phyloP scores from a whole-genome alignment of 2,113 vertebrate genomes.

The Rhinolophus ferrumequinum region DNA sequence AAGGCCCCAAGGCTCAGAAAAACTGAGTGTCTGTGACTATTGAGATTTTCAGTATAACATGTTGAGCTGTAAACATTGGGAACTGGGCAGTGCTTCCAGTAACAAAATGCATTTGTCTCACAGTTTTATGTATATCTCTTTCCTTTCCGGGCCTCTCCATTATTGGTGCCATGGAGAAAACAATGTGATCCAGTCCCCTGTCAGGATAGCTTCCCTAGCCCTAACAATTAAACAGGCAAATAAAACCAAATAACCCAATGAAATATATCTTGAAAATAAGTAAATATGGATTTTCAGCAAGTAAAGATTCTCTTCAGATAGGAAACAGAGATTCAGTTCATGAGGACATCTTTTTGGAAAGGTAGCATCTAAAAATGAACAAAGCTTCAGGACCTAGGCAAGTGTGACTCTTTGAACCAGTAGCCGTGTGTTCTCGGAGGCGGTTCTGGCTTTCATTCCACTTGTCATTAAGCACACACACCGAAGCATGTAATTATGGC shows the following conservation, averaged over 20 bases:
- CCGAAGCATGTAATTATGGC: constrained; percentile 35
- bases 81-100: background rate
- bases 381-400: background rate
- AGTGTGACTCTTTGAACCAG: background rate
- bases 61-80: background rate
- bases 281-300: background rate
- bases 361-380: background rate
- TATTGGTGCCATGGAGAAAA: background rate
- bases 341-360: background rate
- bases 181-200: background rate
- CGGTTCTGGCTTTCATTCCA: background rate
- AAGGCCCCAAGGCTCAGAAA: background rate
- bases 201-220: background rate
- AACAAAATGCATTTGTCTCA: background rate
- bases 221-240: background rate
- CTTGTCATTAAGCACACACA: constrained; percentile 51
- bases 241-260: background rate
- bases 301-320: background rate
- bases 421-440: background rate
- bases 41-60: background rate
- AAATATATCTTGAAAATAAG: background rate
- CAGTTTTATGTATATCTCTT: background rate
- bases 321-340: background rate
- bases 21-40: background rate
- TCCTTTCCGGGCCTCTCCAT: background rate